Evolutionary conservation across 2,888 invertebrate genomes (phyloP), one percentile per base, ranked within the genome.

Genomic region (Muscina levida): DNA sequence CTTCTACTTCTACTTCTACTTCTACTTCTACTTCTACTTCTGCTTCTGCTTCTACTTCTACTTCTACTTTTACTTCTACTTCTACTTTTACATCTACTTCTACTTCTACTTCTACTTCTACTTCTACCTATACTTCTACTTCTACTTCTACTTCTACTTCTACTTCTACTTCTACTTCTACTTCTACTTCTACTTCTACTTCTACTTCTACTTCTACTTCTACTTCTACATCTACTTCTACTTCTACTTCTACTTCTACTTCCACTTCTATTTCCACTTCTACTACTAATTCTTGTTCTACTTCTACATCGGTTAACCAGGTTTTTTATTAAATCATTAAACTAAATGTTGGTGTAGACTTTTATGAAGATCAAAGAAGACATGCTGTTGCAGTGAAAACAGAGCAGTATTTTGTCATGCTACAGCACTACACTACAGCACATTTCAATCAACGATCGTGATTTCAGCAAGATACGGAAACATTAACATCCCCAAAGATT

Each of bases 21-120:
- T 72, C 72, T 57, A 57, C 72, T 72, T 72, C 72, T 57, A 57
- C 72, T 72, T 72, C 72, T 57, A 57, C 72, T 72, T 72, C 72
- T 57, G 39, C 72, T 72, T 72, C 72, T 57, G 39, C 72, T 72
- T 72, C 72, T 57, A 57, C 72, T 57, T 57, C 57, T 57, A 57
- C 57, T 57, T 57, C 57, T 44, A 42, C 57, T 57, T 57, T 42
- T 57, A 57, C 72, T 72, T 59, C 72, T 57, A 57, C 72, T 72
- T 72, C 72, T 57, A 42, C 72, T 72, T 72, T 57, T 57, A 39
- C 72, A 57, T 72, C 72, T 57, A 39, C 72, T 72, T 72, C 72
- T 57, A 22, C 59, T 57, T 57, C 57, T 57, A 39, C 59, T 72
- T 72, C 57, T 59, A 59, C 62, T 42, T 72, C 72, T 59, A 59